Evolutionary conservation across 1,140 invertebrate species (phyloP).

Genomic region (Ceratina australensis): DNA sequence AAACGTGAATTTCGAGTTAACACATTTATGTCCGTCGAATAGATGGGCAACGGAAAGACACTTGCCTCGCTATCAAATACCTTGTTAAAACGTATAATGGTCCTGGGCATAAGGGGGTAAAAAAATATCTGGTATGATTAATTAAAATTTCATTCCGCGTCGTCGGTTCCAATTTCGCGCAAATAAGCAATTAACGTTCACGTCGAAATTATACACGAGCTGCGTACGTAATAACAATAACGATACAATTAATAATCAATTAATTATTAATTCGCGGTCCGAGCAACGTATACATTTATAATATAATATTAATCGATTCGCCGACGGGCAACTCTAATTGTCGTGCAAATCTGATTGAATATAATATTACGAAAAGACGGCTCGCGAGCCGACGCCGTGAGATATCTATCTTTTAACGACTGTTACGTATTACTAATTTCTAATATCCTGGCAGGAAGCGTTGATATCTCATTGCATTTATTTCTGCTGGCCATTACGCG

Average conservation of each 20-base stretch:
- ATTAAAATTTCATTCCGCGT: not conserved
- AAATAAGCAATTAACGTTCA: not conserved
- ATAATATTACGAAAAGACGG: not conserved
- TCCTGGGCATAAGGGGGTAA: too few relatives aligned
- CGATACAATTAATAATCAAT: slow-evolving; percentile 11
- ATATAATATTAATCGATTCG: not conserved
- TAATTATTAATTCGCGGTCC: slow-evolving; percentile 14
- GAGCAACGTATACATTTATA: not conserved
- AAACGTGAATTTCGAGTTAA: slow-evolving; percentile 5
- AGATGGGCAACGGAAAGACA: too few relatives aligned
- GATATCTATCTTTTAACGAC: not conserved
- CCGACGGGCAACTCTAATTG: not conserved
- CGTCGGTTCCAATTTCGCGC: not conserved
- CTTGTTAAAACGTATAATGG: not conserved
- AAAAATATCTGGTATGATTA: not conserved
- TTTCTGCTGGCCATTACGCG: too few relatives aligned
- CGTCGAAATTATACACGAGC: not conserved
- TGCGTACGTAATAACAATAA: not conserved
- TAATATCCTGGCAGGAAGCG: too few relatives aligned
- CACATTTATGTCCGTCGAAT: not conserved
- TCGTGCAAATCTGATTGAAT: not conserved
- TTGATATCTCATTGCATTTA: too few relatives aligned
- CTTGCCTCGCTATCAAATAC: too few relatives aligned
- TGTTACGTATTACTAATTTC: too few relatives aligned
- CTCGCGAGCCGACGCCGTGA: too few relatives aligned